A percentile compares a stretch with the other conserved stretches of the same genome.
These are phyloP conservation scores for Masticophis lateralis DNA, from an alignment of 2,797 vertebrate species.

Conservation along the genomic window DNA sequence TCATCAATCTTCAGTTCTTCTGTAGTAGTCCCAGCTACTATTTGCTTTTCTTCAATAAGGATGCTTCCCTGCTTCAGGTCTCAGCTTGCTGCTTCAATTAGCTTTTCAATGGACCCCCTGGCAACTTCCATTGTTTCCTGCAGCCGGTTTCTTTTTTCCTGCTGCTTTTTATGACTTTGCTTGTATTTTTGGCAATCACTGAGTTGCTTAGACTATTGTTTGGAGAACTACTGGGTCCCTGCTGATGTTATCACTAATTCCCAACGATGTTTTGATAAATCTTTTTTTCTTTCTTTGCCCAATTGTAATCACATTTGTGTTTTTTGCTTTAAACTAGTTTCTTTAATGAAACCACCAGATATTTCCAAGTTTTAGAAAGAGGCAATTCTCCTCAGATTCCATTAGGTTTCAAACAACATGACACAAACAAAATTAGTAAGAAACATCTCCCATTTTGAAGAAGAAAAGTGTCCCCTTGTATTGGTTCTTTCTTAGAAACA, in stretches of 20 bases:
- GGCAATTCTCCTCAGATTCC: slow-evolving; percentile 7
- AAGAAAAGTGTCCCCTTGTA: slow-evolving; percentile 9
- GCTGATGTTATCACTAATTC: slow-evolving; percentile 64
- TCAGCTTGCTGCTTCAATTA: slow-evolving; percentile 67
- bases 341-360: not conserved
- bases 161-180: slow-evolving; percentile 51
- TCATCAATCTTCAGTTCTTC: not conserved
- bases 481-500: not conserved
- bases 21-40: not conserved
- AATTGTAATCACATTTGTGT: slow-evolving; percentile 43
- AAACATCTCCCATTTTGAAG: not conserved
- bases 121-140: slow-evolving; percentile 49
- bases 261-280: slow-evolving; percentile 57
- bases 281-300: slow-evolving; percentile 55
- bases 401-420: slow-evolving; percentile 26
- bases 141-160: slow-evolving; percentile 46
- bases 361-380: slow-evolving; percentile 18
- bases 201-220: slow-evolving; percentile 55
- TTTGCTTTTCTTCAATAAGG: slow-evolving; percentile 37
- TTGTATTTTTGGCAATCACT: slow-evolving; percentile 56
- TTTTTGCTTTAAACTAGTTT: slow-evolving; percentile 36
- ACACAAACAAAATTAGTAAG: not conserved
- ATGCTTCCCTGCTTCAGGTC: slow-evolving; percentile 45
- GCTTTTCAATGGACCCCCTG: slow-evolving; percentile 59
- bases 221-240: slow-evolving; percentile 52